These are phyloP conservation scores for Neopipo cinnamomea DNA, from an alignment of 2,113 vertebrate genomes.

Conservation along the genomic window DNA sequence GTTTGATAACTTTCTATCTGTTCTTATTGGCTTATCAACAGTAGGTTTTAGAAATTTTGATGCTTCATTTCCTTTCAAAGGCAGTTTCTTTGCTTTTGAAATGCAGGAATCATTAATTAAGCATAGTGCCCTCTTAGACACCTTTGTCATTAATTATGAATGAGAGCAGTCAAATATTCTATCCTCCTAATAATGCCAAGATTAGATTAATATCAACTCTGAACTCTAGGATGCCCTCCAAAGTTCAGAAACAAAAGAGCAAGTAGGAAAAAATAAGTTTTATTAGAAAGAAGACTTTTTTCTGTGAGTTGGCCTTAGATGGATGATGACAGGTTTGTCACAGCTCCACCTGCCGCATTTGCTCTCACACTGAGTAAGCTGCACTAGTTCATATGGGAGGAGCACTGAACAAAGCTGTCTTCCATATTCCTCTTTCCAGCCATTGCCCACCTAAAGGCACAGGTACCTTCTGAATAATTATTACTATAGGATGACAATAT, in stretches of 20 bases:
- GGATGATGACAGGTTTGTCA: not conserved
- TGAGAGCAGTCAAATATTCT: slow-evolving; percentile 35
- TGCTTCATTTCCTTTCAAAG: slow-evolving; percentile 34
- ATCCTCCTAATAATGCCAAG: slow-evolving; percentile 53
- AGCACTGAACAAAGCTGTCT: not conserved
- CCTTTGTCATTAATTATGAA: slow-evolving; percentile 65
- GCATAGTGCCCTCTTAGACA: slow-evolving; percentile 35
- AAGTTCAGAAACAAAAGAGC: slow-evolving; percentile 21
- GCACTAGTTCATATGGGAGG: not conserved
- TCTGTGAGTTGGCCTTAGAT: not conserved
- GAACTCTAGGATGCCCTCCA: slow-evolving; percentile 34
- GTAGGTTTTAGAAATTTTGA: not conserved
- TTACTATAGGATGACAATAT: not conserved
- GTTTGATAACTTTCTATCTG: not conserved
- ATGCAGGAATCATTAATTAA: slow-evolving; percentile 66
- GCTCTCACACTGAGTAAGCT: not conserved
- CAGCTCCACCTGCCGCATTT: not conserved
- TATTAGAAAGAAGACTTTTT: not conserved
- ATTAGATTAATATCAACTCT: slow-evolving; percentile 58
- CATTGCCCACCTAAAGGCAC: not conserved
- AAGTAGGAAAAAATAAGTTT: slow-evolving; percentile 10
- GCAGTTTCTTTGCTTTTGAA: slow-evolving; percentile 39
- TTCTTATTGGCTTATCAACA: not conserved
- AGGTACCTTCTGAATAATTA: not conserved
- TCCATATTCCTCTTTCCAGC: not conserved